Evolutionary conservation across 2,113 vertebrate genomes (phyloP), one percentile per base, ranked within the genome.

Genomic region (Rousettus leschenaultii): DNA sequence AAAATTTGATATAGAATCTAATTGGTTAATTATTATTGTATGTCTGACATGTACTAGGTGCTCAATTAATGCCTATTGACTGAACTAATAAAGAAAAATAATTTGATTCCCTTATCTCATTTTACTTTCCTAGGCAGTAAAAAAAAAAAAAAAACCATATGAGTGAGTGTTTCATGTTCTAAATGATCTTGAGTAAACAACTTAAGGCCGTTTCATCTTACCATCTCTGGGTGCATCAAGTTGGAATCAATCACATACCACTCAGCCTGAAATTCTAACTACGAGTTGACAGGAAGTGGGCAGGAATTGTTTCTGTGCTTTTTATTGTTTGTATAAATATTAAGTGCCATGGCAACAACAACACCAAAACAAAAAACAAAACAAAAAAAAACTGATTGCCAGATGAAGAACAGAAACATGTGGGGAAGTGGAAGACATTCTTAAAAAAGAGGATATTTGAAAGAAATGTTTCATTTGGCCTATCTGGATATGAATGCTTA

Each of bases 401-500:
- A 92, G 94, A 94, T 59, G 77, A 94, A 95, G 97, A 97, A 70
- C 45, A 97, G 94, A 97, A 94, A 78, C 97, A 94, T 91, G 95
- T 86, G 97, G 96, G 83, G 55, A 78, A 77, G 19, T 83, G 68
- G 43, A 80, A 66, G 77, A 57, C 83, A 71, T 6, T n/a, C 48
- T 85, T 45, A 28, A 73, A 74, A 92, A 94, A 51, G 11, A 86
- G 75, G 43, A 26, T 59, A 45, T 71, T 92, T 91, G 68, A 88
- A 90, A 97, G 63, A 95, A 91, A 88, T 53, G 38, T n/a, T 92
- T 95, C 59, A 38, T 87, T 95, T 92, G 95, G 26, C 30, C 74
- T 80, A 45, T 94, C 33, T 79, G 83, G 33, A 30, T 61, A n/a
- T n/a, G 55, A 74, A 51, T 40, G 2, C 80, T 51, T 51, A 51